Evolutionary conservation across 2,113 vertebrate genomes (phyloP), one percentile per base, ranked within the genome.

Genomic region (Chaenocephalus aceratus): DNA sequence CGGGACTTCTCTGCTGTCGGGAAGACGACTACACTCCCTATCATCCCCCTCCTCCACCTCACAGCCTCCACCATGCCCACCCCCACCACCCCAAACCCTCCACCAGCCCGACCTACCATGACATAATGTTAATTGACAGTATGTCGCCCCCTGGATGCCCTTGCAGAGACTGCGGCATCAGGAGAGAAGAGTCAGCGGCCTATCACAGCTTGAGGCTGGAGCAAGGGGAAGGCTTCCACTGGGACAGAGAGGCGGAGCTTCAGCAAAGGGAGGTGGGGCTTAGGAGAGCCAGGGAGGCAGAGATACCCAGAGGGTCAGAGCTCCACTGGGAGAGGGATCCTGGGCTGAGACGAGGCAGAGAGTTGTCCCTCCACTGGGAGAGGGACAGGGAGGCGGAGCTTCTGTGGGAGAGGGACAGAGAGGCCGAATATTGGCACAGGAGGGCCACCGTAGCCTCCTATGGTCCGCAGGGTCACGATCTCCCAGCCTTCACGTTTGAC

Each of bases 41-140:
- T 80, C 91, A 90, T 51, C 91, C 88, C 49, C 75, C 89, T 48
- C 82, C 85, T 26, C 85, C 89, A 1, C 66, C 90, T 66, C 92
- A 90, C 61, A 61, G 53, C 74, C 89, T 90, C 80, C 91, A 92
- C 62, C 92, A 93, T 51, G 60, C 82, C n/a, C 91, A 92, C 75
- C 68, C 85, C 5, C 93, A 94, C 44, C 79, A 93, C 51, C 75
- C 91, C 0, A 94, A 94, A 77, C 75, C 92, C 45, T 51, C 92
- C 48, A 83, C 86, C 67, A 92, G 86, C 80, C 90, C 93, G 0
- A 89, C 94, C 69, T 97, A 96, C 77, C 93, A 96, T 36, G 96
- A 97, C 21, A 87, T 97, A 41, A 89, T 96, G 84, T 92, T 97
- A 70, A 86, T 97, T 83, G 96, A 96, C 34, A 92, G 94, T 52